Conservation (phyloP, 92 coral and sea anemone genomes). For the Epizoanthus ramosus region DNA sequence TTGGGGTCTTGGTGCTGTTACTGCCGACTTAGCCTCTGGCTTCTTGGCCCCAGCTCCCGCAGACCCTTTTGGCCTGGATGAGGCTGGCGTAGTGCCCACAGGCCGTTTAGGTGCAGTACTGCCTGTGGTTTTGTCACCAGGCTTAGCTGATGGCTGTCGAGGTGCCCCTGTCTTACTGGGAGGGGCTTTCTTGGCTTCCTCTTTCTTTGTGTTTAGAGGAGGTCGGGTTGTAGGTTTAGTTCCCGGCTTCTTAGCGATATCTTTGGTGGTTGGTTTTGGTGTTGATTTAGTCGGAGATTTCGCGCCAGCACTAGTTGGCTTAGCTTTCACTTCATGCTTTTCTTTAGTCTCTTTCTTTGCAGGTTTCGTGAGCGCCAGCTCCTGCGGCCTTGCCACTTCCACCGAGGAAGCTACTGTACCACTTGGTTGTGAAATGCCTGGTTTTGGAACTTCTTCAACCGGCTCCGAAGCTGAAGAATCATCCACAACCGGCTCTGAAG, state of each 20-base stretch:
- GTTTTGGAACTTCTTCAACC: not conserved
- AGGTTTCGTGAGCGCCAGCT: not conserved
- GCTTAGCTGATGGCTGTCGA: conserved; percentile 22
- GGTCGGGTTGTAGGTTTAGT: conserved; percentile 13
- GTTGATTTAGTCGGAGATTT: conserved; percentile 29
- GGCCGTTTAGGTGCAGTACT: conserved; percentile 18
- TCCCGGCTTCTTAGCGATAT: not conserved
- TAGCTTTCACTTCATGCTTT: conserved; percentile 13
- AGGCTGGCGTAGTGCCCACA: not conserved
- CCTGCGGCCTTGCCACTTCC: conserved; percentile 19
- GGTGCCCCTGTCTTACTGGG: conserved; percentile 14
- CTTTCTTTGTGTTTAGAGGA: conserved; percentile 8
- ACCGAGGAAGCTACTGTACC: not conserved
- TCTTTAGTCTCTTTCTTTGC: conserved; percentile 11
- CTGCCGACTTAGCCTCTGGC: not conserved
- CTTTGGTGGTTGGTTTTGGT: conserved; percentile 27
- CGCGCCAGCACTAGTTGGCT: not conserved
- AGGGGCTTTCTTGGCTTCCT: conserved; percentile 9
- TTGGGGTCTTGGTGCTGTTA: conserved; percentile 28
- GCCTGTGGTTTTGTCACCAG: not conserved
- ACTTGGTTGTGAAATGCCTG: not conserved
- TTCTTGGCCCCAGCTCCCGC: conserved; percentile 7
- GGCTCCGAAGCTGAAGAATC: not conserved
- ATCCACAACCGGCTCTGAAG: not conserved
- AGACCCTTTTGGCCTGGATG: conserved; percentile 18